These are phyloP conservation scores for Nasonia giraulti DNA, from an alignment of 1,140 invertebrate species.

Conservation along the genomic window DNA sequence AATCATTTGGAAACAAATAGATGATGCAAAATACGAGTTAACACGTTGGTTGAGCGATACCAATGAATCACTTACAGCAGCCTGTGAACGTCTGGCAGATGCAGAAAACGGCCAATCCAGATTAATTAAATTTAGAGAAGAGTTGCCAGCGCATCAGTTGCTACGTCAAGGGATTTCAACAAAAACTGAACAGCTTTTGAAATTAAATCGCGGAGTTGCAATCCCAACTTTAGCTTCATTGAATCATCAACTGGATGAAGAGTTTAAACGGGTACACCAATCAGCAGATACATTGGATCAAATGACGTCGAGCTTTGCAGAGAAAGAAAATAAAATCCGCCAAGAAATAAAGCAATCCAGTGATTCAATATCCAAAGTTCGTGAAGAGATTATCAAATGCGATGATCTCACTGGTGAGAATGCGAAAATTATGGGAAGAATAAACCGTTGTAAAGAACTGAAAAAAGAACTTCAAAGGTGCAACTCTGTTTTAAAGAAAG, in stretches of 20 bases:
- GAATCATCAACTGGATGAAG: constrained; percentile 82
- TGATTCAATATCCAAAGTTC: constrained; percentile 82
- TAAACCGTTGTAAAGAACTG: constrained; percentile 83
- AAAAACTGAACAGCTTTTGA: constrained; percentile 87
- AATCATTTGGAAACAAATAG: constrained; percentile 93
- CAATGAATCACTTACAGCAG: constrained; percentile 82
- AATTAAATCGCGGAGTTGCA: constrained; percentile 83
- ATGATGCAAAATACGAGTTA: constrained; percentile 88
- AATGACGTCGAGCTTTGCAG: constrained; percentile 80
- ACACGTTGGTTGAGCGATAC: constrained; percentile 89
- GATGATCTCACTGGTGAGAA: constrained; percentile 93
- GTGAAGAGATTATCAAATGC: constrained; percentile 91
- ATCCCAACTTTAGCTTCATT: constrained; percentile 83
- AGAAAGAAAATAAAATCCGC: constrained; percentile 84
- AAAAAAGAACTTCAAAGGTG: constrained; percentile 81
- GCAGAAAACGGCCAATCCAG: constrained; percentile 85
- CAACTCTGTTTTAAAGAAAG: constrained; percentile 73
- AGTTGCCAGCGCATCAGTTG: constrained; percentile 85
- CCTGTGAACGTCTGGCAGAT: constrained; percentile 85
- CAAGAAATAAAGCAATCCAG: constrained; percentile 82
- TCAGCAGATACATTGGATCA: constrained; percentile 86
- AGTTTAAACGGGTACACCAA: constrained; percentile 85
- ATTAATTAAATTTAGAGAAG: constrained; percentile 89
- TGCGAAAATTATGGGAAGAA: constrained; percentile 85
- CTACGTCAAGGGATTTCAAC: constrained; percentile 84